Conservation (phyloP, 2,888 invertebrate species). For the Piscicola geometra region DNA sequence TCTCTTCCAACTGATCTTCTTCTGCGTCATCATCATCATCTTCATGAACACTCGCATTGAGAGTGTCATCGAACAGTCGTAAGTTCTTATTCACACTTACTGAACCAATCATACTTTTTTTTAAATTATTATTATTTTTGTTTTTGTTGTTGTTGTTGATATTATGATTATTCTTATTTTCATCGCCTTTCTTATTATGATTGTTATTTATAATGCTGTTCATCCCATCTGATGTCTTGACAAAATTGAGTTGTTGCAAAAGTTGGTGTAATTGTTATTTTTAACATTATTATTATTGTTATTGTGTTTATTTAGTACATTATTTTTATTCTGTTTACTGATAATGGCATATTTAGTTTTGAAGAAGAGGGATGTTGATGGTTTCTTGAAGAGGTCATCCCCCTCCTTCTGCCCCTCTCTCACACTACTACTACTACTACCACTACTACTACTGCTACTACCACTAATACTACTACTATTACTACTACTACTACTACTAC, state of each 20-base stretch:
- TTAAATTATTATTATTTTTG: neutral
- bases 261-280: neutral
- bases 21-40: neutral
- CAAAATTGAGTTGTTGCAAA: no score
- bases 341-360: constrained; percentile 3
- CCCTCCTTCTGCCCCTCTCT: neutral
- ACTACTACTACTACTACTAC: neutral
- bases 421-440: neutral
- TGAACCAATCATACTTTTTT: neutral
- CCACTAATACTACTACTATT: neutral
- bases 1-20: neutral
- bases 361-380: neutral
- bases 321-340: neutral
- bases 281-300: neutral
- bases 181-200: neutral
- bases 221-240: no score
- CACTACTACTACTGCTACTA: neutral
- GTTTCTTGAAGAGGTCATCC: constrained; percentile 13
- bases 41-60: neutral
- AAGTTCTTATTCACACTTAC: neutral
- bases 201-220: neutral
- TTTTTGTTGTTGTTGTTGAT: no score
- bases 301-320: neutral
- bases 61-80: neutral
- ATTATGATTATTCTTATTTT: neutral